These are phyloP conservation scores for Neolamprologus hecqui DNA, from an alignment of 2,113 vertebrate species.

Conservation along the genomic window DNA sequence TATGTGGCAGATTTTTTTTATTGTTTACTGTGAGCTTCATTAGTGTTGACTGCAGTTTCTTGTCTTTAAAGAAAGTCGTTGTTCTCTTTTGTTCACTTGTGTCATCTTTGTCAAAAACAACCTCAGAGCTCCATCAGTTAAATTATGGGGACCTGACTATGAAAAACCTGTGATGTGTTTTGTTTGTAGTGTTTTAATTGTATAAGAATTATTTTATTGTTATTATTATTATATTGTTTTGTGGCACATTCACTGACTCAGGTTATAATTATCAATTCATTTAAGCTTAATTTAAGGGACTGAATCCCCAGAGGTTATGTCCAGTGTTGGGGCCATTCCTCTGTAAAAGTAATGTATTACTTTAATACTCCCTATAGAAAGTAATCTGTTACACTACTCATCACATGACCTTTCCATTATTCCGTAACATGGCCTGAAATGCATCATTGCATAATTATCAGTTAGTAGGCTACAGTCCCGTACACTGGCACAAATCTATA, in stretches of 20 bases:
- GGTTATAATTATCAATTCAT: neutral
- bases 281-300: neutral
- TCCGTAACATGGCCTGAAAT: neutral
- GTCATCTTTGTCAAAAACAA: neutral
- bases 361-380: neutral
- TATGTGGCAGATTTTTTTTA: neutral
- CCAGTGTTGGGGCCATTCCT: neutral
- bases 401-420: neutral
- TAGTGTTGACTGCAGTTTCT: neutral
- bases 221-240: neutral
- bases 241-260: neutral
- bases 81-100: neutral
- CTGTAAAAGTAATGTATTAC: neutral
- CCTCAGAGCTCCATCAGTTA: neutral
- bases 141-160: rapidly evolving
- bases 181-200: neutral
- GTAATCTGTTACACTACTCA: neutral
- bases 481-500: neutral
- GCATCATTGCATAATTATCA: neutral
- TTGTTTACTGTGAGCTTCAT: neutral
- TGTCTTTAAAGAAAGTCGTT: neutral
- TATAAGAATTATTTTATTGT: neutral
- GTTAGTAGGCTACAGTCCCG: neutral
- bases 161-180: neutral
- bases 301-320: neutral